Evolutionary conservation across 2,797 vertebrate species (phyloP).

Genomic region (Squalus acanthias): DNA sequence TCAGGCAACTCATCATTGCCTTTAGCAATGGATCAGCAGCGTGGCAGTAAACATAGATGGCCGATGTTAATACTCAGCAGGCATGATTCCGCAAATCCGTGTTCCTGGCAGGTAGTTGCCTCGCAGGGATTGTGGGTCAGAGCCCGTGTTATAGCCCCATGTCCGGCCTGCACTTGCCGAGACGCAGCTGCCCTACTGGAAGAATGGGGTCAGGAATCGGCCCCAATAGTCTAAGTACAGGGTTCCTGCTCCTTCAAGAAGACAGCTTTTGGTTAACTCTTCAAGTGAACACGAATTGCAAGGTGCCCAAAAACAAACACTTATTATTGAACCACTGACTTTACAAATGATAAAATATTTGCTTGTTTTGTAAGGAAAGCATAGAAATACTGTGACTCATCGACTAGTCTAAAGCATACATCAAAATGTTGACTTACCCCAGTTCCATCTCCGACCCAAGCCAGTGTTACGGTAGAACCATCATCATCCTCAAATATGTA

Average conservation of each 20-base stretch:
- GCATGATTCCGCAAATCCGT: not conserved
- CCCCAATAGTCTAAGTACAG: not conserved
- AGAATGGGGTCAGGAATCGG: not conserved
- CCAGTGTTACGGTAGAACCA: conserved; percentile 67
- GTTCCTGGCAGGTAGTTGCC: not conserved
- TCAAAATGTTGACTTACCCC: conserved; percentile 58
- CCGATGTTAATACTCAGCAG: not conserved
- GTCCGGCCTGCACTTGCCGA: not conserved
- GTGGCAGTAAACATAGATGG: not conserved
- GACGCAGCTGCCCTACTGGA: not conserved
- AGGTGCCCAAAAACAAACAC: not conserved
- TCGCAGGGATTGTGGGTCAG: not conserved
- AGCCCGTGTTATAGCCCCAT: not conserved
- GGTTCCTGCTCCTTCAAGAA: not conserved
- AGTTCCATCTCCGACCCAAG: conserved; percentile 70
- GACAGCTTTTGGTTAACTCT: not conserved
- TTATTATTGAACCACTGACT: not conserved
- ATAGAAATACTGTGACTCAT: not conserved
- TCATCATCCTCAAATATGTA: conserved; percentile 69
- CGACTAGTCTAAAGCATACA: not conserved
- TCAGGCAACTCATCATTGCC: not conserved
- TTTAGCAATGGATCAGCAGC: too few species aligned
- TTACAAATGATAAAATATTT: not conserved
- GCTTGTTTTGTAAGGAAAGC: not conserved
- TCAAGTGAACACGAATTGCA: not conserved